phyloP scores from a whole-genome alignment of 2,113 vertebrate genomes.

The Stigmatopora nigra region DNA sequence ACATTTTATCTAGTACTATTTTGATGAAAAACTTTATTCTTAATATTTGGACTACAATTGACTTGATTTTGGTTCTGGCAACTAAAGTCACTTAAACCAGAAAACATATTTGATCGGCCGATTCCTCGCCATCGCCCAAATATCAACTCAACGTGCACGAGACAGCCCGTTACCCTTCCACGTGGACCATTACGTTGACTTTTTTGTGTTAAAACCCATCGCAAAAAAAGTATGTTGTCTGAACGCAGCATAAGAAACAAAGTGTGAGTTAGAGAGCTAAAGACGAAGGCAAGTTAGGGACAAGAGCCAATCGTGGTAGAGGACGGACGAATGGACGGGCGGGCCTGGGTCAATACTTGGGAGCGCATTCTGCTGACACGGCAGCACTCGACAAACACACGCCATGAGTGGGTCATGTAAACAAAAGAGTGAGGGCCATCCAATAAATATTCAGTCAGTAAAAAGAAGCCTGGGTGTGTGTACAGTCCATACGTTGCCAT shows the following conservation, averaged over 20 bases:
- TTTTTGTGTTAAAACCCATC: too few species aligned
- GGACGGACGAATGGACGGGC: conserved; percentile 23
- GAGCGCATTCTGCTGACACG: conserved; percentile 61
- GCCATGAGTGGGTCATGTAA: conserved; percentile 5
- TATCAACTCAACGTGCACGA: too few species aligned
- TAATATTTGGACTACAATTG: too few species aligned
- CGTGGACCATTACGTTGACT: too few species aligned
- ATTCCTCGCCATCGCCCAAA: too few species aligned
- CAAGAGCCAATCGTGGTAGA: conserved; percentile 65
- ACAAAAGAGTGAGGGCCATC: conserved; percentile 46
- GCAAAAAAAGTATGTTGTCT: neutral
- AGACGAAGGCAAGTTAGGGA: conserved; percentile 59
- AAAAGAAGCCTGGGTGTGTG: conserved; percentile 19
- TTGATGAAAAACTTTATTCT: too few species aligned
- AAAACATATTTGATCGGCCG: too few species aligned
- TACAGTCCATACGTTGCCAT: neutral
- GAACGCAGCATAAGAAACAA: neutral
- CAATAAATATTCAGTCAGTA: conserved; percentile 45
- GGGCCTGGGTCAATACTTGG: conserved; percentile 63
- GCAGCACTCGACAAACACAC: conserved; percentile 46
- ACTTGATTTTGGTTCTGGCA: too few species aligned
- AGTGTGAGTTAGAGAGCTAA: conserved; percentile 17
- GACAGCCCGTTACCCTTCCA: too few species aligned
- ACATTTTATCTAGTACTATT: too few species aligned
- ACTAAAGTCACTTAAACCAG: too few species aligned